phyloP scores from a whole-genome alignment of 2,113 vertebrate species.

The Climacteris rufus region DNA sequence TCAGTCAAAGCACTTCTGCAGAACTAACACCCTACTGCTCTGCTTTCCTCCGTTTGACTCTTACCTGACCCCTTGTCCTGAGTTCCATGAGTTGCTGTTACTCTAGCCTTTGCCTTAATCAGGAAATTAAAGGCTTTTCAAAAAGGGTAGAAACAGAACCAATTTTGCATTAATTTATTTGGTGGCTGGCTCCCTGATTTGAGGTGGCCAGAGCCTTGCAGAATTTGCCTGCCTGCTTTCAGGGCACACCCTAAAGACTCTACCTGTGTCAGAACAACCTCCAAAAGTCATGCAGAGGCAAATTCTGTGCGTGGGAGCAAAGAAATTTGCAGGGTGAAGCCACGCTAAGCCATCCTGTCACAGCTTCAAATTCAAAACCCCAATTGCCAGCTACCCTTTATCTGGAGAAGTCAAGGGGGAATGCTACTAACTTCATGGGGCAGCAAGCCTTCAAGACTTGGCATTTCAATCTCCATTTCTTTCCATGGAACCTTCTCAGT shows the following conservation, averaged over 20 bases:
- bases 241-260: not conserved
- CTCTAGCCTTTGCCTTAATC: not conserved
- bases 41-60: not conserved
- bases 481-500: not conserved
- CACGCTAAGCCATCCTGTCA: not conserved
- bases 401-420: not conserved
- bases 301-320: not conserved
- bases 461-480: not conserved
- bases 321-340: not conserved
- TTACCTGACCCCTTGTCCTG: not conserved
- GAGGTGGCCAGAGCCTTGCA: not conserved
- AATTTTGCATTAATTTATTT: not conserved
- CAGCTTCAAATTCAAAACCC: not conserved
- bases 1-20: not conserved
- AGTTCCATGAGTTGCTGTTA: not conserved
- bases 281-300: not conserved
- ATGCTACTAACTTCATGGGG: not conserved
- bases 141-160: not conserved
- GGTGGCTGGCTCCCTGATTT: not conserved
- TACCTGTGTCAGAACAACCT: not conserved
- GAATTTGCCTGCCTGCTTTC: not conserved
- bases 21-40: not conserved
- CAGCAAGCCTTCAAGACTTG: not conserved
- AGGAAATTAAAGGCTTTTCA: not conserved
- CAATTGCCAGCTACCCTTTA: not conserved